These are phyloP conservation scores for Trachurus trachurus DNA, from an alignment of 2,797 vertebrate genomes.

Conservation along the genomic window DNA sequence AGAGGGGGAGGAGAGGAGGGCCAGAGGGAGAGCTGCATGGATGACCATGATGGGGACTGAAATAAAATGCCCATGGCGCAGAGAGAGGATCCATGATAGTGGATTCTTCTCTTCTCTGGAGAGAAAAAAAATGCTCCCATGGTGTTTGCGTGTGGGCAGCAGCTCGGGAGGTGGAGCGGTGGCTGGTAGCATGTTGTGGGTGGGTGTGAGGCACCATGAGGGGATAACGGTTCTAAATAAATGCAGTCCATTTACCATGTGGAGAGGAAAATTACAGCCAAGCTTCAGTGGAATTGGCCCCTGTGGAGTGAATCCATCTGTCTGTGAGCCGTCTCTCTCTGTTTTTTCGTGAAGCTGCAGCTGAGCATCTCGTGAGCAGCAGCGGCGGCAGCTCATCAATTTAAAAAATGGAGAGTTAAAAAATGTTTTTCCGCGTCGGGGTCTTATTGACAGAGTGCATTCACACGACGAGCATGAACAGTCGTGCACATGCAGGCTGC, in stretches of 20 bases:
- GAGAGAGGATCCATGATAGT: conserved; percentile 29
- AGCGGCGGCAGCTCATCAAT: not conserved
- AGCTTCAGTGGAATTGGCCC: conserved; percentile 39
- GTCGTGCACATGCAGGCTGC: conserved; percentile 19
- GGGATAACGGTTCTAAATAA: conserved; percentile 51
- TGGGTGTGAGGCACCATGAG: conserved; percentile 32
- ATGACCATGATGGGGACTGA: conserved; percentile 50
- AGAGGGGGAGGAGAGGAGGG: conserved; percentile 56
- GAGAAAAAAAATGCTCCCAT: conserved; percentile 11
- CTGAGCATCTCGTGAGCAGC: conserved; percentile 6
- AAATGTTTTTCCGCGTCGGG: not conserved
- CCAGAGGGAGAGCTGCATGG: conserved; percentile 12
- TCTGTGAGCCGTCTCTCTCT: conserved; percentile 32
- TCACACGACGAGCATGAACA: not conserved
- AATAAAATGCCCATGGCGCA: conserved; percentile 47
- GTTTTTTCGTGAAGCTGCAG: conserved; percentile 16
- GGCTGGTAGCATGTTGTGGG: not conserved
- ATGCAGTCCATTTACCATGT: conserved; percentile 59
- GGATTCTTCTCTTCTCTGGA: conserved; percentile 36
- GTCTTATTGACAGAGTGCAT: not conserved
- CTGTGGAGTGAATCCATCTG: conserved; percentile 44
- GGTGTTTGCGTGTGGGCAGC: conserved; percentile 2
- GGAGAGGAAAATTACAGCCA: conserved; percentile 58
- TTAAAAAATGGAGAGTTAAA: conserved; percentile 1
- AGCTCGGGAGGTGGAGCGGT: not conserved